Evolutionary conservation across 2,888 invertebrate genomes (phyloP).

Genomic region (Epirrita christyi): DNA sequence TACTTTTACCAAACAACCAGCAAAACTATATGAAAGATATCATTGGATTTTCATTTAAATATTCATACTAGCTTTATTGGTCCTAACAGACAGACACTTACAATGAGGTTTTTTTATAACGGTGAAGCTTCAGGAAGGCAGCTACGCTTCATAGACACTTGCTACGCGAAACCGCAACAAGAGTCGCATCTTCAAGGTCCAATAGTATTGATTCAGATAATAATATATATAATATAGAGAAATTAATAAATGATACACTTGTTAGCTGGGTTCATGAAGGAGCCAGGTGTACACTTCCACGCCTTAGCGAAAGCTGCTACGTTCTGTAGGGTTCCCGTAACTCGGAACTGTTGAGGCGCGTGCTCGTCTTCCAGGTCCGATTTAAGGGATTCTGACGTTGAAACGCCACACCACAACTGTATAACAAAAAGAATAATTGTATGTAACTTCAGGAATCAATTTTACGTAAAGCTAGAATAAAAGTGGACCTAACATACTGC

Average conservation of each 20-base stretch:
- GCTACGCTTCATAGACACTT: too few species aligned
- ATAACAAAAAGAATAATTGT: conserved; percentile 2
- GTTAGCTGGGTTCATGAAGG: conserved; percentile 83
- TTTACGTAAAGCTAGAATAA: neutral
- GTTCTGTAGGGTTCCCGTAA: conserved; percentile 89
- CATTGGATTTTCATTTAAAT: too few species aligned
- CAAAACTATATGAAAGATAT: too few species aligned
- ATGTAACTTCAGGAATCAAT: neutral
- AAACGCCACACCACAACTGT: conserved; percentile 94
- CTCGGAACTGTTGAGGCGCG: conserved; percentile 88
- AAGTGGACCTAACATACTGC: neutral
- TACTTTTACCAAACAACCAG: too few species aligned
- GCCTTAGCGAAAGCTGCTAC: conserved; percentile 89
- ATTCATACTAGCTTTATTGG: too few species aligned
- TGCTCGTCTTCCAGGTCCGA: conserved; percentile 90
- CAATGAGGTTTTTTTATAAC: too few species aligned
- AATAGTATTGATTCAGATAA: too few species aligned
- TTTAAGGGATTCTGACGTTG: conserved; percentile 85
- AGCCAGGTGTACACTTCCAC: conserved; percentile 81
- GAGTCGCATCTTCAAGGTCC: too few species aligned
- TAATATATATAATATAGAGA: neutral
- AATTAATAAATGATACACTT: conserved; percentile 73
- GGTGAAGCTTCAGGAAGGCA: too few species aligned
- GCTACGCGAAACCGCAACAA: too few species aligned
- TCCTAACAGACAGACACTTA: too few species aligned